These are phyloP conservation scores for Dendropsophus ebraccatus DNA, from an alignment of 2,113 vertebrate species.

Conservation along the genomic window DNA sequence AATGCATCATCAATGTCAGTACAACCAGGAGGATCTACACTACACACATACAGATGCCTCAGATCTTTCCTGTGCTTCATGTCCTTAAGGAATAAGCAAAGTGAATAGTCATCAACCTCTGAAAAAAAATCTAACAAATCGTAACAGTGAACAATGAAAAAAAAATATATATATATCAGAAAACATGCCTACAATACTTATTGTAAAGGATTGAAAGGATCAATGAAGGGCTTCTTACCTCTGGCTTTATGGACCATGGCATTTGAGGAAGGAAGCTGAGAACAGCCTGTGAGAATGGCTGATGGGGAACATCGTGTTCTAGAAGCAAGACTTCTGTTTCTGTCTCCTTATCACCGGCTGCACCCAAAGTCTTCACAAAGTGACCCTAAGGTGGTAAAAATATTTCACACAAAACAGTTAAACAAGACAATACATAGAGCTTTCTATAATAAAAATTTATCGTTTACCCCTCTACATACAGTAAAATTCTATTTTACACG, in stretches of 20 bases:
- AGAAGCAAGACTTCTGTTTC: constrained; percentile 93
- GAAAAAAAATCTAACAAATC: not conserved
- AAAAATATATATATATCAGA: not conserved
- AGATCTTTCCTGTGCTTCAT: constrained; percentile 85
- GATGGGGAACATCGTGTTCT: constrained; percentile 96
- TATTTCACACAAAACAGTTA: no score
- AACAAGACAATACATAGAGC: no score
- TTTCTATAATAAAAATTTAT: no score
- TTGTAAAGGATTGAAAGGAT: not conserved
- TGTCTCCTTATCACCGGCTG: constrained; percentile 90
- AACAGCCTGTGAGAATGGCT: constrained; percentile 90
- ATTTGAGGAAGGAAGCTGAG: constrained; percentile 93
- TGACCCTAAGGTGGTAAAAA: constrained; percentile 89
- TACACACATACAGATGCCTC: constrained; percentile 86
- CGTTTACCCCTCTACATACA: no score
- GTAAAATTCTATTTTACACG: no score
- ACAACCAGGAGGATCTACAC: constrained; percentile 97
- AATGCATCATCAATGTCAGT: constrained; percentile 97
- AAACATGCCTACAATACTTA: not conserved
- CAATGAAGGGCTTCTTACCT: constrained; percentile 72
- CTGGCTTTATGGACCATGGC: constrained; percentile 89
- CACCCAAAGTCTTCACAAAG: constrained; percentile 92
- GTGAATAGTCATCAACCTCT: not conserved
- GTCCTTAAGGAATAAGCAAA: constrained; percentile 74
- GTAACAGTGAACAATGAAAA: not conserved